phyloP scores from a whole-genome alignment of 2,888 invertebrate species.

The Pomacea canaliculata region DNA sequence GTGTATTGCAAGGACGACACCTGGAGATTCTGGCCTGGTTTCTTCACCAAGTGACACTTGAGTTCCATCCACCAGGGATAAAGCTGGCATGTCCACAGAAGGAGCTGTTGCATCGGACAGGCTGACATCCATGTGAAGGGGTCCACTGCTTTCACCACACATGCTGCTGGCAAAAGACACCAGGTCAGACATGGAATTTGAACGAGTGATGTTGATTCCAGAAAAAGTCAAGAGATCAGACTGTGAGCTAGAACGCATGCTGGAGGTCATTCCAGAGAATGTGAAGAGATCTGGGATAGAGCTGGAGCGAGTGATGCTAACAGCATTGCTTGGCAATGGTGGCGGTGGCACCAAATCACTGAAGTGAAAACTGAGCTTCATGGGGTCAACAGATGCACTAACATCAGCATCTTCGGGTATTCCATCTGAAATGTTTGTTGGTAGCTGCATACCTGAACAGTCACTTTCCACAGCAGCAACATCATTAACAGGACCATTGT shows the following conservation, averaged over 20 bases:
- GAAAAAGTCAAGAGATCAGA: slow-evolving; percentile 19
- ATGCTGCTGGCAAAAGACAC: slow-evolving; percentile 18
- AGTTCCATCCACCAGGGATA: slow-evolving; percentile 21
- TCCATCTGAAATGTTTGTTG: neutral
- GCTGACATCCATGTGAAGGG: slow-evolving; percentile 19
- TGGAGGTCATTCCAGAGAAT: slow-evolving; percentile 16
- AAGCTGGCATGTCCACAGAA: slow-evolving; percentile 8
- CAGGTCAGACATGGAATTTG: slow-evolving; percentile 24
- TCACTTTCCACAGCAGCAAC: neutral
- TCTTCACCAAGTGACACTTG: slow-evolving; percentile 8
- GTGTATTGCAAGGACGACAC: slow-evolving; percentile 18
- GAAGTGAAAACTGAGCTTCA: slow-evolving; percentile 24
- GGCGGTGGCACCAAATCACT: slow-evolving; percentile 7
- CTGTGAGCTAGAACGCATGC: slow-evolving; percentile 22
- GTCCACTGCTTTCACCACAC: slow-evolving; percentile 14
- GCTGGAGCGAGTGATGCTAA: slow-evolving; percentile 20
- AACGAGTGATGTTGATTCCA: slow-evolving; percentile 20
- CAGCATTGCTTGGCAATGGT: neutral
- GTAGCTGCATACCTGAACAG: neutral
- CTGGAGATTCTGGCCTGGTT: slow-evolving; percentile 12
- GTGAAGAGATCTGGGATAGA: slow-evolving; percentile 24
- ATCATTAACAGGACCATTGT: neutral
- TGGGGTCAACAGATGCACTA: slow-evolving; percentile 7
- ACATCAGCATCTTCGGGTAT: slow-evolving; percentile 3
- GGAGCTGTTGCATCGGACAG: slow-evolving; percentile 7